A percentile compares a stretch with the other conserved stretches of the same genome.
phyloP scores from a whole-genome alignment of 2,888 invertebrate genomes.

The Hybos culiciformis region DNA sequence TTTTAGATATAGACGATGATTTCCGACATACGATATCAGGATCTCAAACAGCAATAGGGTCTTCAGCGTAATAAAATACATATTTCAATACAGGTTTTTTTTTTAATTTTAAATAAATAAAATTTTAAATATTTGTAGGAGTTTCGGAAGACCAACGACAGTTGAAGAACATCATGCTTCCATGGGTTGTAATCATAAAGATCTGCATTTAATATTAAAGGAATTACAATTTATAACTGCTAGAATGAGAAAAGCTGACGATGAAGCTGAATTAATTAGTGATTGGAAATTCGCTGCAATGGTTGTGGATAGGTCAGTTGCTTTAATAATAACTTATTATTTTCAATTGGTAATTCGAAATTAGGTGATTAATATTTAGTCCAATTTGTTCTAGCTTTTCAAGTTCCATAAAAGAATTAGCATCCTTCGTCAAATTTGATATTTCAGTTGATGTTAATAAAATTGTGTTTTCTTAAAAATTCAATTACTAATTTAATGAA shows the following conservation, averaged over 20 bases:
- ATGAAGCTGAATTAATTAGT: slow-evolving; percentile 82
- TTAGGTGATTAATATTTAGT: neutral
- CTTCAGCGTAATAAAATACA: slow-evolving; percentile 40
- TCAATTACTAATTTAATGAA: no score
- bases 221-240: slow-evolving; percentile 91
- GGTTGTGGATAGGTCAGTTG: slow-evolving; percentile 75
- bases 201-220: slow-evolving; percentile 78
- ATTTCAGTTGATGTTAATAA: no score
- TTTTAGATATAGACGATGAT: slow-evolving; percentile 90
- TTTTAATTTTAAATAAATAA: neutral
- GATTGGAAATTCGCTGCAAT: slow-evolving; percentile 98
- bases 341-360: neutral
- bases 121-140: slow-evolving; percentile 23
- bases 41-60: slow-evolving; percentile 45
- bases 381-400: no score
- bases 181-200: slow-evolving; percentile 60
- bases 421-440: no score
- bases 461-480: no score
- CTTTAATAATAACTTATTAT: no score
- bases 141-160: slow-evolving; percentile 62
- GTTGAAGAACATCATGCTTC: slow-evolving; percentile 55
- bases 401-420: no score
- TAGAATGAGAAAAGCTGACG: slow-evolving; percentile 87
- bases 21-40: slow-evolving; percentile 59
- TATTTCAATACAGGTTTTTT: neutral